phyloP scores from a whole-genome alignment of 2,113 vertebrate species.

The Gnathonemus echidnorhynchus region DNA sequence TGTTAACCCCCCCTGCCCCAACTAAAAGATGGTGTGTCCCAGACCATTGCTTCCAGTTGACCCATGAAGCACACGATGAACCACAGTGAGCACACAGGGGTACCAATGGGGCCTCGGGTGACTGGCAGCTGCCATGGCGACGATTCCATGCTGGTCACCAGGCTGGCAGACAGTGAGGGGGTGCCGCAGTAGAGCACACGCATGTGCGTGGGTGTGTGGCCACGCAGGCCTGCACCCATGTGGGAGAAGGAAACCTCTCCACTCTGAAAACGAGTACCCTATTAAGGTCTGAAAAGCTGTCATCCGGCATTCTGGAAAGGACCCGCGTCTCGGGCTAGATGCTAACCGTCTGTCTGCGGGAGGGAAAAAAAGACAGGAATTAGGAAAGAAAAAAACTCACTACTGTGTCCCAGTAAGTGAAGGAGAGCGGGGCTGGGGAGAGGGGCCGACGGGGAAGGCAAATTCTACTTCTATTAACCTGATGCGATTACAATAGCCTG shows the following conservation, averaged over 20 bases:
- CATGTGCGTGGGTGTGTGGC: neutral
- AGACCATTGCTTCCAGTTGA: neutral
- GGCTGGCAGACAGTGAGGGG: neutral
- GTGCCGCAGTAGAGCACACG: neutral
- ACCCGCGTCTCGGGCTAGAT: constrained; percentile 74
- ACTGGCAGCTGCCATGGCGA: neutral
- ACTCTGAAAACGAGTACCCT: constrained; percentile 72
- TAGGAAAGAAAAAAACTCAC: constrained; percentile 48
- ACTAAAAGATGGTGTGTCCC: neutral
- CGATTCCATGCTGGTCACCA: neutral
- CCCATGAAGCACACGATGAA: neutral
- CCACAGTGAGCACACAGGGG: neutral
- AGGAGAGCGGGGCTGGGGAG: constrained; percentile 34
- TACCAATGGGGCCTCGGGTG: neutral
- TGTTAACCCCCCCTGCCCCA: neutral
- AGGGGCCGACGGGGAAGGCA: constrained; percentile 56
- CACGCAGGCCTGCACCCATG: neutral
- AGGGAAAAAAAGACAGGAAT: constrained; percentile 30
- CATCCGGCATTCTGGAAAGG: constrained; percentile 66
- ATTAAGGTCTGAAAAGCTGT: constrained; percentile 87
- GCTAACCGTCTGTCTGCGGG: constrained; percentile 73
- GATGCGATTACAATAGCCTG: constrained; percentile 88
- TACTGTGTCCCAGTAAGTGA: constrained; percentile 69
- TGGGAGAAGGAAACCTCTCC: constrained; percentile 55
- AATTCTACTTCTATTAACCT: constrained; percentile 77